Conservation (phyloP, 2,888 invertebrate species). For the Entomobrya proxima region DNA sequence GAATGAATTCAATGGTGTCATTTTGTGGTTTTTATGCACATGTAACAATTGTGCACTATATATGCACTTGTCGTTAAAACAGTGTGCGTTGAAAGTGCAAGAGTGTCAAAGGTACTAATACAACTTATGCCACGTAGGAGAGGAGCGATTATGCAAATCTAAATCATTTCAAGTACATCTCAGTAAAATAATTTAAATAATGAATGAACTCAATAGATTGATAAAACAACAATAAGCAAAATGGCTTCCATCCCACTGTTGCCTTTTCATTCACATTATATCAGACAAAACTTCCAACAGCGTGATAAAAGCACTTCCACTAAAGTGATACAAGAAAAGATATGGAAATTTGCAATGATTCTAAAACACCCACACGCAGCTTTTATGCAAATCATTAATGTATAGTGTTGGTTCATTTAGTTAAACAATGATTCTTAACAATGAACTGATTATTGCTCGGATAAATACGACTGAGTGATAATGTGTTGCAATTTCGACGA, state of each 20-base stretch:
- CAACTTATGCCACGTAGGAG: too few relatives aligned
- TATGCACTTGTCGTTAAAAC: too few relatives aligned
- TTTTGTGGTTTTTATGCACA: too few relatives aligned
- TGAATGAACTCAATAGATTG: background rate
- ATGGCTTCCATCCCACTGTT: too few relatives aligned
- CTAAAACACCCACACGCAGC: background rate
- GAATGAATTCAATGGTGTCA: too few relatives aligned
- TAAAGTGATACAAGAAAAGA: background rate
- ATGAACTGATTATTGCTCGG: background rate
- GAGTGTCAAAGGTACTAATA: too few relatives aligned
- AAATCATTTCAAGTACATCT: background rate
- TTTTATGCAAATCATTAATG: background rate
- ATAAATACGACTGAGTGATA: background rate
- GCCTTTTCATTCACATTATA: background rate
- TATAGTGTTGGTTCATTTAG: background rate
- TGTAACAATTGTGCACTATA: too few relatives aligned
- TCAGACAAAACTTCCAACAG: background rate
- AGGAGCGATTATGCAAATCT: background rate
- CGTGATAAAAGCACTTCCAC: background rate
- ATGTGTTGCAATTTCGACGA: too few relatives aligned
- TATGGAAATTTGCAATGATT: background rate
- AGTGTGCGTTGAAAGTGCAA: too few relatives aligned
- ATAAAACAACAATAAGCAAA: too few relatives aligned
- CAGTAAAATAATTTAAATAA: background rate
- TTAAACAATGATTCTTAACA: background rate